These are phyloP conservation scores for Leptinotarsa undecemlineata DNA, from an alignment of 1,140 invertebrate species.

Conservation along the genomic window DNA sequence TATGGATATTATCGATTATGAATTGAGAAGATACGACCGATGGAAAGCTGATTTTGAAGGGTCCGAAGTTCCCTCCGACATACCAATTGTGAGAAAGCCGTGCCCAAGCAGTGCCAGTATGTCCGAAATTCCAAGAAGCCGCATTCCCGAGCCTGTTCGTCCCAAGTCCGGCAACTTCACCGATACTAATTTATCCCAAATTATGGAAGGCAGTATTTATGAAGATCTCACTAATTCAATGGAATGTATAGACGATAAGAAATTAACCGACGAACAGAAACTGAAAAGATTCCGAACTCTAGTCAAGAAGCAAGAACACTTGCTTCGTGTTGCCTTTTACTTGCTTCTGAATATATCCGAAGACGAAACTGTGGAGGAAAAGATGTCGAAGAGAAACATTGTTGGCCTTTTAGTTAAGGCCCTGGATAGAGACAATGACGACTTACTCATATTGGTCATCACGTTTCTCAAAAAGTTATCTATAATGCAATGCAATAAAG, in stretches of 20 bases:
- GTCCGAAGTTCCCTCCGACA: constrained; percentile 56
- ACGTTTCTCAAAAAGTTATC: constrained; percentile 95
- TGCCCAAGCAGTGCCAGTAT: constrained; percentile 53
- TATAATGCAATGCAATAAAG: constrained; percentile 93
- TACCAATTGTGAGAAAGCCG: constrained; percentile 46
- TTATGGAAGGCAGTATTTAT: constrained; percentile 63
- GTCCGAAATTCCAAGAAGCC: constrained; percentile 65
- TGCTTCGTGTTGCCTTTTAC: constrained; percentile 86
- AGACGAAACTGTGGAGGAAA: constrained; percentile 92
- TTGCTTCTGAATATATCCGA: constrained; percentile 93
- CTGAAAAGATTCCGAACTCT: constrained; percentile 50
- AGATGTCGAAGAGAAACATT: constrained; percentile 95
- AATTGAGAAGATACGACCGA: constrained; percentile 88
- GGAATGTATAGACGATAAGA: constrained; percentile 80
- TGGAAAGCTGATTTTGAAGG: constrained; percentile 90
- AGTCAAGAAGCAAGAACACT: constrained; percentile 86
- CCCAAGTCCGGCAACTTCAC: constrained; percentile 70
- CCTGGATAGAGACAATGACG: constrained; percentile 81
- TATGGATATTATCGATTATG: constrained; percentile 95
- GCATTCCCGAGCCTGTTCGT: constrained; percentile 68
- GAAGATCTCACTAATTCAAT: constrained; percentile 66
- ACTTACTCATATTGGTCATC: constrained; percentile 88
- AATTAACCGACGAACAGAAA: constrained; percentile 61
- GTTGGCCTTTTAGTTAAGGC: constrained; percentile 86
- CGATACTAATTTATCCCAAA: constrained; percentile 53